These are phyloP conservation scores for Syngnathus typhle DNA, from an alignment of 2,113 vertebrate genomes.

Conservation along the genomic window DNA sequence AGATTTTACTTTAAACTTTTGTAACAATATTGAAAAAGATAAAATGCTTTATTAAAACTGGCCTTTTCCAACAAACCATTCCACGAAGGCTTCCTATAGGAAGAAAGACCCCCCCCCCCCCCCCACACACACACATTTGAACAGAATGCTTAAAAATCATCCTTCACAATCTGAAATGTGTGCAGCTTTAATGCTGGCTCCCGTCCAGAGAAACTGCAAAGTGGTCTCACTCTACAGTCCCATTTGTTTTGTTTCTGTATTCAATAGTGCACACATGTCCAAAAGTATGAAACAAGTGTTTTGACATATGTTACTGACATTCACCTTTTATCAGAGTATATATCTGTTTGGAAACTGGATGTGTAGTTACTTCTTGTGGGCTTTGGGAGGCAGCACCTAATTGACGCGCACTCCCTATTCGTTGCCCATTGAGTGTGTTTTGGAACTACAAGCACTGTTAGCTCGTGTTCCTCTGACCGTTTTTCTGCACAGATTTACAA, in stretches of 20 bases:
- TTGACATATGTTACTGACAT: constrained; percentile 33
- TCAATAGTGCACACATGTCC: constrained; percentile 51
- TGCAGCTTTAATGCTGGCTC: background rate
- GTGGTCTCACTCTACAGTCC: background rate
- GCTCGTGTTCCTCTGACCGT: constrained; percentile 11
- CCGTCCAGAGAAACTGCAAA: constrained; percentile 34
- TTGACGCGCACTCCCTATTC: constrained; percentile 17
- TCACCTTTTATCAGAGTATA: constrained; percentile 21
- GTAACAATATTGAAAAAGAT: background rate
- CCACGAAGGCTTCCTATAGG: constrained; percentile 2
- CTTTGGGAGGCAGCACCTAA: constrained; percentile 61
- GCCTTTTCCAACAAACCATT: constrained; percentile 15
- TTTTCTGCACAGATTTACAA: constrained; percentile 16
- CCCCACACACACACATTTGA: no score
- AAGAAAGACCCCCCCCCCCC: background rate
- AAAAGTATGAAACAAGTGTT: constrained; percentile 33
- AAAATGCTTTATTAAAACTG: background rate
- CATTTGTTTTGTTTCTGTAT: constrained; percentile 24
- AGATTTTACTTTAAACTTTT: constrained; percentile 4
- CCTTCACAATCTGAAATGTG: constrained; percentile 4
- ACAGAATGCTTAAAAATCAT: constrained; percentile 6
- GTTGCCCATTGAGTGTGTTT: constrained; percentile 21
- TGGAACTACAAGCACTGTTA: constrained; percentile 18
- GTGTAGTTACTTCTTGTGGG: constrained; percentile 43
- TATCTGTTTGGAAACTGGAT: constrained; percentile 32